Conservation (phyloP, 2,113 vertebrate genomes). For the Mustela lutreola region DNA sequence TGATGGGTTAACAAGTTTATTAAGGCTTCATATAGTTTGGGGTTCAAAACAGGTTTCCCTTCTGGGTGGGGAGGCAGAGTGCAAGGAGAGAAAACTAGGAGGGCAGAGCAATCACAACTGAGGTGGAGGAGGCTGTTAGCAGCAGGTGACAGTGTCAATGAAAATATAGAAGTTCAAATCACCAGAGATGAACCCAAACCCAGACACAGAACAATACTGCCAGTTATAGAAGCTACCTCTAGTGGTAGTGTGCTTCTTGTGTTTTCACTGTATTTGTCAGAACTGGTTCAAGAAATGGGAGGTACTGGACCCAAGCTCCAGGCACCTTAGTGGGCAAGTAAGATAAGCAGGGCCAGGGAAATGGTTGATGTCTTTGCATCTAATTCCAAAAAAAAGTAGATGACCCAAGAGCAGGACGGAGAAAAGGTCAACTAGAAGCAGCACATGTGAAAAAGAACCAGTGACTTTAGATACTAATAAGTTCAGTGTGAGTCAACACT, state of each 20-base stretch:
- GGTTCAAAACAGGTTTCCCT: background rate
- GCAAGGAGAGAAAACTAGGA: background rate
- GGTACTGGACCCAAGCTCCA: background rate
- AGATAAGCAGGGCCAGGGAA: background rate
- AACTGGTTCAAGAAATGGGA: background rate
- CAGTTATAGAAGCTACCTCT: background rate
- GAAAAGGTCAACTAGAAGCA: background rate
- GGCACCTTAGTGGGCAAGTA: background rate
- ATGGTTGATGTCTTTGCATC: background rate
- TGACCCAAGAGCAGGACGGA: background rate
- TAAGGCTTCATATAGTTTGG: background rate
- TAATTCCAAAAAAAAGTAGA: background rate
- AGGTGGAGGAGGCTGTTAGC: background rate
- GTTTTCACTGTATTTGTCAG: background rate
- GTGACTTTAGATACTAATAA: background rate
- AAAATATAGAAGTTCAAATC: background rate
- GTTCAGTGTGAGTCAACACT: background rate
- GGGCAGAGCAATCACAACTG: background rate
- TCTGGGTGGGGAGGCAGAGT: background rate
- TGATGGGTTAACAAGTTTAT: background rate
- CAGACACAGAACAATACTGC: background rate
- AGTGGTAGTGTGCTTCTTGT: background rate
- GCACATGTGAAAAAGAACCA: background rate
- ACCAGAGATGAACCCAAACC: background rate
- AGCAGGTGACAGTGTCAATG: background rate